Base-by-base conservation (phyloP, 2,113 vertebrate genomes). In the Stercorarius parasiticus region DNA sequence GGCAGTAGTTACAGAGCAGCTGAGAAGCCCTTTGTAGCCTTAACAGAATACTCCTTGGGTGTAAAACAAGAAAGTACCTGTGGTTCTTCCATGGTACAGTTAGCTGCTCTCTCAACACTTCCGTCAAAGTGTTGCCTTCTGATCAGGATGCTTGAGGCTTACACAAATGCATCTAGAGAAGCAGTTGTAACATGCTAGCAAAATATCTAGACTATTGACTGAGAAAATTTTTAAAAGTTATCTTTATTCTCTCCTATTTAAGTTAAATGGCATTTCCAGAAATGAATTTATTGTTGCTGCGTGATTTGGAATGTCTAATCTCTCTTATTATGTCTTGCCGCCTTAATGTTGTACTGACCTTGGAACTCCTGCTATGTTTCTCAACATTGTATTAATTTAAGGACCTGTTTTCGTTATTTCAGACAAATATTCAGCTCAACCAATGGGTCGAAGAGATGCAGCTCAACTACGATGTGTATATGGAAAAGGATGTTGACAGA, bases 381-480 rank as follows among this genome's bases (percentile, higher is more conserved):
- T 96, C 40, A 78, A 26, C n/a, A 12, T 70, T 55, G 22, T 92
- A 65, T 92, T 97, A 92, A 94, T 93, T 90, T 82, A 81, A 85
- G n/a, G 55, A 73, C 77, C 38, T 97, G 88, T 94, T 92, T 95
- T 72, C 72, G 0, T 91, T 92, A 30, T 97, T 98, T 96, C 97
- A 98, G 98, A 84, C 66, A 45, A 91, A 95, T 85, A 85, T 98
- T 96, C 97, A 97, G 47, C 96, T 98, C 21, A 96, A 95, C 86
- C 67, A 97, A 4, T 99, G 99, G 99, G 98, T 99, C 8, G 98
- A 99, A 98, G 99, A 99, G 86, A 32, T 99, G 53, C 98, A 98
- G 53, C 86, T 99, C 36, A 97, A 98, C 96, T 98, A 98, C 49
- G 94, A 98, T n/a, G 94, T 98, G 11, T 99, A 91, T 92, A 61